Base-by-base conservation (phyloP, 2,113 vertebrate species). In the Dryoscopus gambensis region DNA sequence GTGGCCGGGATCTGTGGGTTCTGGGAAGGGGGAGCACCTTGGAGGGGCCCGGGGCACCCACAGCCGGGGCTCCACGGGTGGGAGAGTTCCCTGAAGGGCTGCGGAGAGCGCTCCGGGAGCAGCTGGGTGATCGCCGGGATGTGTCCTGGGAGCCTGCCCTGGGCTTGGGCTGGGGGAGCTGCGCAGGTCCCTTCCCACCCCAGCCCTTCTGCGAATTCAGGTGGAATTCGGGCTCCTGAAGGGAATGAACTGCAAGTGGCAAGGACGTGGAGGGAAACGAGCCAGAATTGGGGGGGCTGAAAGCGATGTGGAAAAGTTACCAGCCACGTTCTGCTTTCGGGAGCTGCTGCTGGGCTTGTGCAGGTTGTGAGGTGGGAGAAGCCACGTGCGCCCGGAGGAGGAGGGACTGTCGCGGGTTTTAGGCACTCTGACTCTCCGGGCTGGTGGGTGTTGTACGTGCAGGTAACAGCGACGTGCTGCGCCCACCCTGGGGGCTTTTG, bases 321-420 rank as follows among this genome's bases (percentile, higher is more conserved):
- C 37, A 14, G 31, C 14, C 49, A 2, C 1, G 0, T n/a, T 0
- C 5, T 21, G 52, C 15, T 39, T 30, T 18, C 8, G 33, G 28
- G 57, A 44, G 62, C 49, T 57, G 47, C 52, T 35, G 13, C 1
- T 20, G 88, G 55, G 50, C 13, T 69, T 11, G 60, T 13, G 44
- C 10, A 0, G 13, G 17, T 3, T 6, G n/a, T 1, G n/a, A 19
- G 27, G 8, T 11, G 62, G 47, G 42, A 69, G 33, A 46, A 25
- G 65, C 83, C 70, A 2, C 1, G 20, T 15, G 39, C 10, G 2
- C 6, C 31, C 0, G 2, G 1, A 0, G 3, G 17, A 35, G 31
- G 39, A 5, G 1, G 46, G 24, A 1, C 7, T 8, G 46, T 7
- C 0, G 0, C 0, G 14, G 31, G 2, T 55, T 65, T 24, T 2